Percentiles rank a stretch among this genome's conserved stretches.
Evolutionary conservation across 2,888 invertebrate genomes (phyloP).

Genomic region (Rhamphomyia laevipes): DNA sequence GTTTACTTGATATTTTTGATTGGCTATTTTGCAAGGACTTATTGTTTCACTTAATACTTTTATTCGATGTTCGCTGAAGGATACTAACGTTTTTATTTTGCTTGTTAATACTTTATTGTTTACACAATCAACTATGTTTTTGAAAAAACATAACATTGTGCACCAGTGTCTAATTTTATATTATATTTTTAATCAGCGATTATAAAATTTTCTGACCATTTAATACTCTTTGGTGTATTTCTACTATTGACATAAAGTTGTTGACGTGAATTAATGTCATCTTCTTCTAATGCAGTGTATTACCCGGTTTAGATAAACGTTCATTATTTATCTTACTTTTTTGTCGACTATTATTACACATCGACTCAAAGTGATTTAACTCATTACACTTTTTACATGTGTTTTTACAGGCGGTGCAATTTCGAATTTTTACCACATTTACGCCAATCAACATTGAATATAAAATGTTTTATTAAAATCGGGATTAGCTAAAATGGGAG

Average conservation of each 20-base stretch:
- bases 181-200: not conserved
- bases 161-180: not conserved
- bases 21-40: not conserved
- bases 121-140: not conserved
- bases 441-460: slow-evolving; percentile 2
- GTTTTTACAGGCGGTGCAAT: slow-evolving; percentile 1
- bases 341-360: not conserved
- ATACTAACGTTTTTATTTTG: not conserved
- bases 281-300: not conserved
- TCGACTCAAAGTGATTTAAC: not conserved
- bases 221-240: not conserved
- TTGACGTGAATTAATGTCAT: not conserved
- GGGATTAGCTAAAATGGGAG: too few relatives aligned
- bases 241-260: not conserved
- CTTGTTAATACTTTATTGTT: not conserved
- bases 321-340: not conserved
- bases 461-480: too few relatives aligned
- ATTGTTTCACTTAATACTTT: not conserved
- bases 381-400: slow-evolving; percentile 1
- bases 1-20: not conserved
- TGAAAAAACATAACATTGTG: too few relatives aligned
- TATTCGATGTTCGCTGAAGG: not conserved
- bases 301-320: not conserved
- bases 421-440: slow-evolving; percentile 3
- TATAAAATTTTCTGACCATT: not conserved